phyloP scores from a whole-genome alignment of 1,140 invertebrate genomes.

The Anastrepha obliqua region DNA sequence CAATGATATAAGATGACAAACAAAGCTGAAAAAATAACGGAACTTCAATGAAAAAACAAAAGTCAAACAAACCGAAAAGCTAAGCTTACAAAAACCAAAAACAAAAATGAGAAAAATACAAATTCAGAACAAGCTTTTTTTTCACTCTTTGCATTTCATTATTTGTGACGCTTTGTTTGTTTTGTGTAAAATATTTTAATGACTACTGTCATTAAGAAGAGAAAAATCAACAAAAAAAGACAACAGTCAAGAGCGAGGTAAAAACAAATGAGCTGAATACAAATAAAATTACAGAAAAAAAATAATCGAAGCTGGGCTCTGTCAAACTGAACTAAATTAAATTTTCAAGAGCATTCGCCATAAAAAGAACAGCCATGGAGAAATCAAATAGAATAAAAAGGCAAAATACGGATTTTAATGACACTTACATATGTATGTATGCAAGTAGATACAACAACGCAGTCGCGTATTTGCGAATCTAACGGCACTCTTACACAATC shows the following conservation, averaged over 20 bases:
- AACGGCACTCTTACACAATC: conserved; percentile 36
- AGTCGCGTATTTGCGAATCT: not conserved
- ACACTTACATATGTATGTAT: not conserved
- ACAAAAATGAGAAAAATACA: not conserved
- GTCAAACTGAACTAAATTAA: conserved; percentile 7
- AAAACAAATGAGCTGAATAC: not conserved
- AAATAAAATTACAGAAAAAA: not conserved
- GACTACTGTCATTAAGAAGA: conserved; percentile 27
- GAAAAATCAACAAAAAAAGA: not conserved
- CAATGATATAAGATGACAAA: not conserved
- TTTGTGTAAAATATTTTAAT: conserved; percentile 46
- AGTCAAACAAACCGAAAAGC: not conserved
- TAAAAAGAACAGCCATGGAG: not conserved
- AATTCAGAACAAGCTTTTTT: not conserved
- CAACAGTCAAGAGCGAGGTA: no score
- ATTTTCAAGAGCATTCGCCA: conserved; percentile 32
- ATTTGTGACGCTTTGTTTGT: conserved; percentile 11
- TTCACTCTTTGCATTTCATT: not conserved
- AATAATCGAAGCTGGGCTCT: not conserved
- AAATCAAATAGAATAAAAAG: not conserved
- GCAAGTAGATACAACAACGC: no score
- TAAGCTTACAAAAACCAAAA: not conserved
- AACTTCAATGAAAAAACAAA: conserved; percentile 16
- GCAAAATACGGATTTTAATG: conserved; percentile 5
- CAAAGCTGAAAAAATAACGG: not conserved